A percentile compares a stretch with the other conserved stretches of the same genome.
Evolutionary conservation across 2,797 vertebrate species (phyloP).

Genomic region (Brachyalestes nurse): DNA sequence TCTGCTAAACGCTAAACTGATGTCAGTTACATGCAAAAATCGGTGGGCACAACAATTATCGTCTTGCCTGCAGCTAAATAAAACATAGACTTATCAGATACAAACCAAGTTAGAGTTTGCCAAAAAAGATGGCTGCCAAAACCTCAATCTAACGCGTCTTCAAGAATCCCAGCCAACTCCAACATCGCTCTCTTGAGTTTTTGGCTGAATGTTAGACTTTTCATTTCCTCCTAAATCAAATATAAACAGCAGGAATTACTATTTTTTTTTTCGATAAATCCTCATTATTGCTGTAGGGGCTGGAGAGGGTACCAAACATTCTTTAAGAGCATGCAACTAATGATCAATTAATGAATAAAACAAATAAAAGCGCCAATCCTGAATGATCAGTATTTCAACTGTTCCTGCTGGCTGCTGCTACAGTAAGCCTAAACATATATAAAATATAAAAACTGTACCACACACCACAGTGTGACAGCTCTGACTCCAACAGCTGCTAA

Average conservation of each 20-base stretch:
- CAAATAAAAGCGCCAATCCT: neutral
- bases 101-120: constrained; percentile 31
- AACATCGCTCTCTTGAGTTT: constrained; percentile 46
- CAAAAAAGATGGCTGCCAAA: constrained; percentile 54
- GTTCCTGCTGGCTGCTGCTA: too few species aligned
- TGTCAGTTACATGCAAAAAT: constrained; percentile 32
- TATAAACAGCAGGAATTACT: constrained; percentile 31
- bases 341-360: neutral
- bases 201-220: constrained; percentile 48
- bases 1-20: constrained; percentile 35
- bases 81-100: constrained; percentile 47
- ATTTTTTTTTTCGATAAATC: constrained; percentile 43
- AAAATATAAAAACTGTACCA: too few species aligned
- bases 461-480: too few species aligned
- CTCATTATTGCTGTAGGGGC: neutral
- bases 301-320: neutral
- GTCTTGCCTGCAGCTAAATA: constrained; percentile 46
- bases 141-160: constrained; percentile 43
- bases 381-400: neutral
- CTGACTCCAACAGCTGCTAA: too few species aligned
- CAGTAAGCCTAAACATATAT: too few species aligned
- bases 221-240: constrained; percentile 54
- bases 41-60: constrained; percentile 47
- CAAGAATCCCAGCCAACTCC: constrained; percentile 31
- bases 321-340: neutral